phyloP scores from a whole-genome alignment of 1,140 invertebrate species.

The Daktulosphaira vitifoliae region DNA sequence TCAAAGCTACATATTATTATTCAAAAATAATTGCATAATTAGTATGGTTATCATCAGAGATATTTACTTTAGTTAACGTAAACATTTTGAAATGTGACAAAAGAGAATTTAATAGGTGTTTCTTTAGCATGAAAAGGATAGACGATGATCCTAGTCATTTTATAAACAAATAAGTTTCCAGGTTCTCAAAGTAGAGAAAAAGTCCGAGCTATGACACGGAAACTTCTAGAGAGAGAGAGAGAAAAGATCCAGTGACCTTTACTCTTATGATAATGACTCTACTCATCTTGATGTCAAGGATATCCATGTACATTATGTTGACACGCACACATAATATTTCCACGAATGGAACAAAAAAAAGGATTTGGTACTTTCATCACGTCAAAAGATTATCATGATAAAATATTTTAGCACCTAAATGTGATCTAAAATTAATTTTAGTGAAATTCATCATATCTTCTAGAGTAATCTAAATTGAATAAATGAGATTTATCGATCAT shows the following conservation, averaged over 20 bases:
- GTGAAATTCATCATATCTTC: no score
- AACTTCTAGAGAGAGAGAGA: no score
- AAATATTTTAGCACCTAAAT: background rate
- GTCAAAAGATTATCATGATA: background rate
- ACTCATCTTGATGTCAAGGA: background rate
- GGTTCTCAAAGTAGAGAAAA: no score
- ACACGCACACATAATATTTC: background rate
- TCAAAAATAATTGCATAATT: no score
- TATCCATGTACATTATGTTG: background rate
- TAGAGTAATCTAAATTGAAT: no score
- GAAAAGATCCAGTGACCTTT: background rate
- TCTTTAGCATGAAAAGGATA: background rate
- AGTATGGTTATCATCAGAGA: background rate
- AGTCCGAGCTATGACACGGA: no score
- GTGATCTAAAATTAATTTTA: no score
- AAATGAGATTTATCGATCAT: no score
- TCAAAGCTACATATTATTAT: no score
- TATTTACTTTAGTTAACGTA: background rate
- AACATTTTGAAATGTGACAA: background rate
- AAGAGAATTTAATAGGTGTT: constrained; percentile 16
- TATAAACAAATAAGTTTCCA: constrained; percentile 19
- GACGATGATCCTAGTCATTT: background rate
- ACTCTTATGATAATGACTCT: background rate
- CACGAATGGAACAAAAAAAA: background rate
- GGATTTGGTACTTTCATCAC: background rate